These are phyloP conservation scores for Xestia c-nigrum DNA, from an alignment of 2,888 invertebrate genomes.

Conservation along the genomic window DNA sequence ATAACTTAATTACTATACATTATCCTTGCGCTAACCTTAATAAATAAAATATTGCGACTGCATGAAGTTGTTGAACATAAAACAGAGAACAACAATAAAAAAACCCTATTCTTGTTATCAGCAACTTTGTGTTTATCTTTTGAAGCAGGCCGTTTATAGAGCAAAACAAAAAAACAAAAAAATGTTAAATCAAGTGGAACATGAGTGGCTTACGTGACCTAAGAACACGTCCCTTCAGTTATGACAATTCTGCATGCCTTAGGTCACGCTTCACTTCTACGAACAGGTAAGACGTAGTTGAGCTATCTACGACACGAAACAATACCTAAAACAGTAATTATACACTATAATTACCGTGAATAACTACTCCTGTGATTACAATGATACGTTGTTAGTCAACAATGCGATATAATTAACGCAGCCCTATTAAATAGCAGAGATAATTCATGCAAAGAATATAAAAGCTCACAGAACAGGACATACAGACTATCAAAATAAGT, in stretches of 20 bases:
- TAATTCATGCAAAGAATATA: constrained; percentile 67
- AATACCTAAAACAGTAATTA: constrained; percentile 66
- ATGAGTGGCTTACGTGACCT: constrained; percentile 83
- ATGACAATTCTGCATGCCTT: constrained; percentile 63
- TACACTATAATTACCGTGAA: constrained; percentile 70
- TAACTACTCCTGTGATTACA: constrained; percentile 63
- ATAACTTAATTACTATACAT: constrained; percentile 37
- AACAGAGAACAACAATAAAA: constrained; percentile 31
- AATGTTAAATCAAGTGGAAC: constrained; percentile 61
- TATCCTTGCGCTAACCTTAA: constrained; percentile 57
- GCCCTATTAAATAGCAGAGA: constrained; percentile 69
- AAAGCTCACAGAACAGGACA: constrained; percentile 58
- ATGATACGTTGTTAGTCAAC: constrained; percentile 71
- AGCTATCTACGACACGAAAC: constrained; percentile 56
- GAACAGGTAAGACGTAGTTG: constrained; percentile 60
- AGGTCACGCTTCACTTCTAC: constrained; percentile 64
- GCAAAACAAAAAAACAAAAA: constrained; percentile 21
- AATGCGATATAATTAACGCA: constrained; percentile 75
- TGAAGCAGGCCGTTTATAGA: constrained; percentile 18
- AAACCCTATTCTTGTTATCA: constrained; percentile 50
- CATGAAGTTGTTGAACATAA: constrained; percentile 23
- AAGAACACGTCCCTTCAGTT: constrained; percentile 79
- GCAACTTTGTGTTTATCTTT: constrained; percentile 44
- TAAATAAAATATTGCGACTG: constrained; percentile 35
- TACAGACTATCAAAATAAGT: constrained; percentile 59